These are phyloP conservation scores for Lamellibrachia columna DNA, from an alignment of 2,888 invertebrate species.

Conservation along the genomic window DNA sequence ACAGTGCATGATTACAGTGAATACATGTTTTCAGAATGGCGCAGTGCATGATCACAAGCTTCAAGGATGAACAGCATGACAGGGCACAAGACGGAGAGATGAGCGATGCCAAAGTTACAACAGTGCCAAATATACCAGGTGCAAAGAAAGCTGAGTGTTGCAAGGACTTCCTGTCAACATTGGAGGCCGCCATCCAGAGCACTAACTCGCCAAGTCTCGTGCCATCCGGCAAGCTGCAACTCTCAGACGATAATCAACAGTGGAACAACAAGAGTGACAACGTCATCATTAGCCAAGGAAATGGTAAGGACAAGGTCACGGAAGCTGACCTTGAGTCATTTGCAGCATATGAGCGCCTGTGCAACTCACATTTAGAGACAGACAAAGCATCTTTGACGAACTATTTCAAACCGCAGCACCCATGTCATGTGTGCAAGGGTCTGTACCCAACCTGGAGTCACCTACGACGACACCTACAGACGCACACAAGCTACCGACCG, in stretches of 20 bases:
- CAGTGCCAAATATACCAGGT: not conserved
- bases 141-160: not conserved
- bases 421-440: constrained; percentile 35
- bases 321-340: constrained; percentile 33
- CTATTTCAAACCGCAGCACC: constrained; percentile 10
- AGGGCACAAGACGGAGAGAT: not conserved
- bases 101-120: not conserved
- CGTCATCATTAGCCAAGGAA: not conserved
- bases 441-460: constrained; percentile 37
- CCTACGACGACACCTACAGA: constrained; percentile 41
- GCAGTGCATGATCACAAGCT: not conserved
- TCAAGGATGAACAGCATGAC: not conserved
- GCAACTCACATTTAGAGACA: not conserved
- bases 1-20: not conserved
- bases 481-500: constrained; percentile 41
- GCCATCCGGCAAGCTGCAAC: not conserved
- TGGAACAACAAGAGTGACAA: not conserved
- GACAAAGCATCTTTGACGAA: not conserved
- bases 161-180: not conserved
- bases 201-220: not conserved
- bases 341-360: constrained; percentile 33
- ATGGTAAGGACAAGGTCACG: not conserved
- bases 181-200: not conserved
- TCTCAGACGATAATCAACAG: not conserved
- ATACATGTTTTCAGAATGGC: not conserved